Conservation (phyloP, 2,888 invertebrate genomes). For the Epinotia nisella region DNA sequence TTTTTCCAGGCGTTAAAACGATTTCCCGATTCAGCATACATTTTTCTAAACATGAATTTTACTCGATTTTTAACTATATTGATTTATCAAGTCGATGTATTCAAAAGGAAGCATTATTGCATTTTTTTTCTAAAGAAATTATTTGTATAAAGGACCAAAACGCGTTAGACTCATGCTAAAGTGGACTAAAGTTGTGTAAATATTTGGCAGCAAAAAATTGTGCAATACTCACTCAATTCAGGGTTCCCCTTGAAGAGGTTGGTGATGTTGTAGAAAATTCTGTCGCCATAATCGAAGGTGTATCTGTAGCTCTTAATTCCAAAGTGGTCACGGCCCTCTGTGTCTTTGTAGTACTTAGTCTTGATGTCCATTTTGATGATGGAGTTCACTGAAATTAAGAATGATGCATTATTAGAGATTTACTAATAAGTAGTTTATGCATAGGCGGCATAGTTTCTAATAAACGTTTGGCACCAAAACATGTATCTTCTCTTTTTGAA, state of each 20-base stretch:
- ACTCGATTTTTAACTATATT: too few species aligned
- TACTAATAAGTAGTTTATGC: background rate
- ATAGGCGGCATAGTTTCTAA: too few species aligned
- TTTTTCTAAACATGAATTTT: too few species aligned
- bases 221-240: constrained; percentile 72
- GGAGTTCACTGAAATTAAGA: constrained; percentile 72
- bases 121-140: too few species aligned
- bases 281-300: constrained; percentile 77
- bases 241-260: constrained; percentile 80
- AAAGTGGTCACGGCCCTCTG: constrained; percentile 76
- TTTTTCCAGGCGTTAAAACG: too few species aligned
- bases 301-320: constrained; percentile 78
- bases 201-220: background rate
- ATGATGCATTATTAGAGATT: constrained; percentile 39
- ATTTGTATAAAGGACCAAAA: background rate
- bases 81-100: too few species aligned
- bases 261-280: constrained; percentile 75
- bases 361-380: constrained; percentile 78
- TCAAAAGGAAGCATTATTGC: too few species aligned
- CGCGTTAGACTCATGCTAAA: background rate
- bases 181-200: background rate
- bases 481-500: too few species aligned
- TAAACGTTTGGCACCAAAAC: too few species aligned
- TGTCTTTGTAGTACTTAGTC: constrained; percentile 78
- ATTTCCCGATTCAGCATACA: too few species aligned